Evolutionary conservation across 1,140 invertebrate genomes (phyloP).

Genomic region (Phocides pigmalion): DNA sequence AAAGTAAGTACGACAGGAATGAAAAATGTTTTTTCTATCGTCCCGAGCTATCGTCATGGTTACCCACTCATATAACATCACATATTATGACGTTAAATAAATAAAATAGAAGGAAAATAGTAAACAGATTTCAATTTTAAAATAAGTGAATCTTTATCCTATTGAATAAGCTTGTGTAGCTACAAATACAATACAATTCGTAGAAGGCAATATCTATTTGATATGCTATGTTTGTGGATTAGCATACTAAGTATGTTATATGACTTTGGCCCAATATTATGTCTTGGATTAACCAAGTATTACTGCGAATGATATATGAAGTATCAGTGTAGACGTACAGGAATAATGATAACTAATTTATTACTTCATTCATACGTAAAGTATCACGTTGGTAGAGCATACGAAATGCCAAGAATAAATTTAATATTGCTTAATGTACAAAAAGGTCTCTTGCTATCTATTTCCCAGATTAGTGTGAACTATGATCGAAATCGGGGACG

Average conservation of each 20-base stretch:
- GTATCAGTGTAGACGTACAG: constrained; percentile 15
- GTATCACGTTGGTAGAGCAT: constrained; percentile 2
- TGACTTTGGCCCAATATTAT: constrained; percentile 1
- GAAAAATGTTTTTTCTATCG: too few species aligned
- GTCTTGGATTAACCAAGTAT: not conserved
- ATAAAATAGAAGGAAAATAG: too few species aligned
- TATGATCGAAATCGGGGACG: not conserved
- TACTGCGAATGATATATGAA: constrained; percentile 15
- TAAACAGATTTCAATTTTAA: too few species aligned
- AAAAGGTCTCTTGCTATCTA: constrained; percentile 1
- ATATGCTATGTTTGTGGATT: not conserved
- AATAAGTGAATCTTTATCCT: too few species aligned
- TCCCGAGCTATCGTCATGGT: too few species aligned
- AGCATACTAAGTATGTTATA: not conserved
- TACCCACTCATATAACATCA: too few species aligned
- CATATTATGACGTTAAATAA: too few species aligned
- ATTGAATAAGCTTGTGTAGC: too few species aligned
- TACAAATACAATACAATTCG: not conserved
- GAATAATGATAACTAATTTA: constrained; percentile 33
- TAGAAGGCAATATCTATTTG: not conserved
- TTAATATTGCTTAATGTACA: constrained; percentile 21
- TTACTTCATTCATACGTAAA: constrained; percentile 28
- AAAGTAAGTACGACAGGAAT: too few species aligned
- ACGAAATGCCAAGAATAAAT: constrained; percentile 24
- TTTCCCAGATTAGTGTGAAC: not conserved